phyloP scores from a whole-genome alignment of 2,113 vertebrate genomes.

The Gymnorhina tibicen region DNA sequence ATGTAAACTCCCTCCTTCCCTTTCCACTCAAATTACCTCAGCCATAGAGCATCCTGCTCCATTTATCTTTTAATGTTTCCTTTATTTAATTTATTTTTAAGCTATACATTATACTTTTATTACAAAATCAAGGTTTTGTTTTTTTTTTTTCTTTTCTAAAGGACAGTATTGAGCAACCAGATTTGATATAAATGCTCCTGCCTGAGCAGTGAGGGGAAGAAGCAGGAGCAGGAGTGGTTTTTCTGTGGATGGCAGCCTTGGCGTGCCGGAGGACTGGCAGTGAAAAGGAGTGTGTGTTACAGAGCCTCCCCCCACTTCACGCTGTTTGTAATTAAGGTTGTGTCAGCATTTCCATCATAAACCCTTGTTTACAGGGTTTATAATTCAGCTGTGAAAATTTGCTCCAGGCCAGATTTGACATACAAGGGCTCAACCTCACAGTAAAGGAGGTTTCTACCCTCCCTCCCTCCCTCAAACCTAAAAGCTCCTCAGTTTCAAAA shows the following conservation, averaged over 20 bases:
- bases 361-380: constrained; percentile 56
- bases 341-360: constrained; percentile 63
- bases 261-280: constrained; percentile 21
- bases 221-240: constrained; percentile 5
- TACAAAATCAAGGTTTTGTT: constrained; percentile 68
- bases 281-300: constrained; percentile 40
- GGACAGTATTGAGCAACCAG: constrained; percentile 52
- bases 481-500: neutral
- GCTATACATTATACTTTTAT: constrained; percentile 79
- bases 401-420: constrained; percentile 53
- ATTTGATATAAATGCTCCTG: constrained; percentile 33
- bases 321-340: constrained; percentile 64
- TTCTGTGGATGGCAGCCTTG: constrained; percentile 24
- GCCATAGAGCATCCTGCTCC: constrained; percentile 81
- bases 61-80: constrained; percentile 86
- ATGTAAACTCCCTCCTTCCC: constrained; percentile 77
- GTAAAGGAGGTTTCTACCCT: neutral
- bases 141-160: constrained; percentile 54
- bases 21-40: constrained; percentile 83
- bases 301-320: constrained; percentile 20
- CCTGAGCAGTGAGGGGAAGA: neutral
- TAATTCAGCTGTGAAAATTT: constrained; percentile 65
- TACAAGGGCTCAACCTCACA: constrained; percentile 35
- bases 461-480: neutral
- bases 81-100: constrained; percentile 87